Conservation (phyloP, 2,888 invertebrate genomes). For the Pachydiplax longipennis region DNA sequence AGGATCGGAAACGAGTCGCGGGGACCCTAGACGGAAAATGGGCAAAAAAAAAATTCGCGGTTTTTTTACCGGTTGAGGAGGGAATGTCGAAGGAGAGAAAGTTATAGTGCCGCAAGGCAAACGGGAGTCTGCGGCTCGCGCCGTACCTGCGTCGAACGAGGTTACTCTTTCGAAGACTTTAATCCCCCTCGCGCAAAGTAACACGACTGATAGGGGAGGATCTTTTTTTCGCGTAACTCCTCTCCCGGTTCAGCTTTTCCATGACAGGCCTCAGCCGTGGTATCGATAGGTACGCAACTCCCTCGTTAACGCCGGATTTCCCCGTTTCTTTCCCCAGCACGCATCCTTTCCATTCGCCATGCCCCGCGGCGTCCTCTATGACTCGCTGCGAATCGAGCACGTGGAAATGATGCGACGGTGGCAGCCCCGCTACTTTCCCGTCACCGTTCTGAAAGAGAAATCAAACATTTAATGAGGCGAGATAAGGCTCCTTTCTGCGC, state of each 20-base stretch:
- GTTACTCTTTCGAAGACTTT: not conserved
- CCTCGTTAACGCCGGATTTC: not conserved
- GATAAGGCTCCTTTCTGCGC: too few relatives aligned
- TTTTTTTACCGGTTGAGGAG: not conserved
- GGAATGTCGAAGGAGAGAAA: not conserved
- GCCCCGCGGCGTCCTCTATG: not conserved
- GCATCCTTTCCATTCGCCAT: not conserved
- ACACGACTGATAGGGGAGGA: not conserved
- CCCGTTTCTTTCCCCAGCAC: not conserved
- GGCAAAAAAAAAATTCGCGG: not conserved
- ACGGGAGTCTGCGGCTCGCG: not conserved
- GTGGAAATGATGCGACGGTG: not conserved
- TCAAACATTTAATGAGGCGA: too few relatives aligned
- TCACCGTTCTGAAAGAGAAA: not conserved
- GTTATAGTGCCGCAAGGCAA: not conserved
- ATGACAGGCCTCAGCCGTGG: not conserved
- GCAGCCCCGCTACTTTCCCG: not conserved
- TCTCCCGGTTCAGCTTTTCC: not conserved
- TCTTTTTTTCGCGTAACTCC: not conserved
- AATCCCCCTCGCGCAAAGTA: too few relatives aligned
- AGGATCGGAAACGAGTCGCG: not conserved
- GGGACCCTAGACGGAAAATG: not conserved
- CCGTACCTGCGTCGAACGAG: not conserved
- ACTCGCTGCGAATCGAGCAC: not conserved
- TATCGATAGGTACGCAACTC: not conserved